Evolutionary conservation across 2,797 vertebrate genomes (phyloP), one percentile per base, ranked within the genome.

Genomic region (Leptoclinus maculatus): DNA sequence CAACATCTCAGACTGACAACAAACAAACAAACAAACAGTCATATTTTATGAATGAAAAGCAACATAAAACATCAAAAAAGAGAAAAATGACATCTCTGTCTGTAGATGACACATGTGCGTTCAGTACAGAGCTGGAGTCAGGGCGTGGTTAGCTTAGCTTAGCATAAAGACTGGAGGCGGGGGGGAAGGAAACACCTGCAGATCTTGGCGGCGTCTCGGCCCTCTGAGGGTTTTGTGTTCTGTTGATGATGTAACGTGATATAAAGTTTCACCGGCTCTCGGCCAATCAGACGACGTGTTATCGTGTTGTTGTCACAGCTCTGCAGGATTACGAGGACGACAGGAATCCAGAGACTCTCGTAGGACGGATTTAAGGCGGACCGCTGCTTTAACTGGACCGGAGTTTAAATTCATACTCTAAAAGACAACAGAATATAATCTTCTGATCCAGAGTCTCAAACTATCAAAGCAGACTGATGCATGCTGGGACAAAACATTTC

Each of bases 1-100:
- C 59, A 98, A 87, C 96, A 97, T 98, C 91, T 98, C 97, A 0
- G 97, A 98, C 97, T 97, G 92, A 62, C 78, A 75, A 47, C 54
- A 59, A 5, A 78, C 66, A 74, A 3, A 45, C 25, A 70, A 3
- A 60, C 21, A 13, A 14, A 34, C 27, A 34, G 32, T 34, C 47
- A 49, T 14, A 25, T 12, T 67, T 21, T 2, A 36, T 23, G 9
- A 7, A 51, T n/a, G 4, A 66, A 47, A 41, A 38, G 36, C 36
- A 11, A 43, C 41, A 43, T 43, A 43, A 43, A 16, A 17, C 16
- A 41, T 41, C 13, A 16, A 13, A 41, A 14, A 13, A 16, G 39
- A 34, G 32, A 34, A 34, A 34, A 34, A 34, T 32, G 5, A 32
- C 29, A 32, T 32, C 29, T 32, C 4, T 32, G 1, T 32, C 29